Base-by-base conservation (phyloP, 2,113 vertebrate genomes). In the Turnix velox region DNA sequence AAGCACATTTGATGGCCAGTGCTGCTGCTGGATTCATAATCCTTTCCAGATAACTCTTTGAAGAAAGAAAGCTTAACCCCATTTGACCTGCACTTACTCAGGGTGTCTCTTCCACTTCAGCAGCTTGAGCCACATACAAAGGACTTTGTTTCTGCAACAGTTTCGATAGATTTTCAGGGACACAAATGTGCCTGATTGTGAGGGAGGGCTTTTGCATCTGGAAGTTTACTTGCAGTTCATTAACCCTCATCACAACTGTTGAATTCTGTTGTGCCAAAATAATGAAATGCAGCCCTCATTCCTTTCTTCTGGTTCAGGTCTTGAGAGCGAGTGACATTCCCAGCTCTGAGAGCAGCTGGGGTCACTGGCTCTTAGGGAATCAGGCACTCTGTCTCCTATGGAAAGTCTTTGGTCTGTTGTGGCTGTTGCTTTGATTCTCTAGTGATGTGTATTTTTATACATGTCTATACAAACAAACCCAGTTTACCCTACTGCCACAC, bases 361-460 rank as follows among this genome's bases (percentile, higher is more conserved):
- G 87, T 93, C 88, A 92, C 46, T 30, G 43, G 80, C 81, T 89
- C 55, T 66, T 74, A 83, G 78, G 40, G 71, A 85, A 80, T 89
- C 87, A 69, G 63, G 51, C 55, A 84, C 62, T 78, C 86, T 82
- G 57, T 88, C 87, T 92, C 91, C 81, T 89, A 4, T 83, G 92
- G 89, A 82, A 94, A 94, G 54, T 55, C 84, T 94, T 88, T 45
- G 35, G 63, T 87, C 80, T 89, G 77, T 45, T 87, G 87, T 82
- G 88, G 42, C 90, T 87, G 65, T 79, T 94, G 84, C 87, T 96
- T 96, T 94, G 94, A 79, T 92, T 94, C 92, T 81, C 77, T 91
- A 91, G 55, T 55, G 67, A 80, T 87, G 78, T 87, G 74, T 90
- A 77, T 96, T 94, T 96, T 93, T 90, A 87, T 91, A 76, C 65